Percentiles rank a stretch among this genome's conserved stretches.
These are phyloP conservation scores for Sylvia atricapilla DNA, from an alignment of 2,113 vertebrate genomes.

Conservation along the genomic window DNA sequence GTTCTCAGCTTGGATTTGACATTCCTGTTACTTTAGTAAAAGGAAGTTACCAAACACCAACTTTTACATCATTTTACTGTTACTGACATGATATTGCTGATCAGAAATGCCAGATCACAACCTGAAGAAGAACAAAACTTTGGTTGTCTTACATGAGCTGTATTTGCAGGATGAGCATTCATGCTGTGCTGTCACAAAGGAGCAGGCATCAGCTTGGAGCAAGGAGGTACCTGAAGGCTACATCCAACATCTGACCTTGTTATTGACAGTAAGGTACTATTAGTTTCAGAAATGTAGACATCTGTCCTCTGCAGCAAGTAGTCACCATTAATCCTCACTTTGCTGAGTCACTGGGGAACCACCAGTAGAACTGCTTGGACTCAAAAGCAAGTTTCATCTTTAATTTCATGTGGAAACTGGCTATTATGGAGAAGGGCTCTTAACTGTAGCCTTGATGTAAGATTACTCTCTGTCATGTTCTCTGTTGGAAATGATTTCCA, in stretches of 20 bases:
- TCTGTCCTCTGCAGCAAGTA: neutral
- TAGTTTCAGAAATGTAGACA: neutral
- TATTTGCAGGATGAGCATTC: neutral
- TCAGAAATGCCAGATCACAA: neutral
- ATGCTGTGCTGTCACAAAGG: neutral
- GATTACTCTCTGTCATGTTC: neutral
- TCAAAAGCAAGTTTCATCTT: neutral
- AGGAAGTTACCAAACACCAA: neutral
- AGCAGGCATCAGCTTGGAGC: neutral
- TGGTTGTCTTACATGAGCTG: neutral
- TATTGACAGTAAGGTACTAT: neutral
- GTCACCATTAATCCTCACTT: neutral
- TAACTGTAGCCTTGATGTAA: neutral
- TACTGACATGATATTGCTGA: neutral
- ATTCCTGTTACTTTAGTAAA: neutral
- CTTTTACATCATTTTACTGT: neutral
- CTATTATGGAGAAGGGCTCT: neutral
- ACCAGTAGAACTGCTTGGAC: neutral
- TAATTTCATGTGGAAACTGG: neutral
- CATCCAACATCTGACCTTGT: neutral
- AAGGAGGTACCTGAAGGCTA: neutral
- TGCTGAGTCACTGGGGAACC: neutral
- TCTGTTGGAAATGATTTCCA: neutral
- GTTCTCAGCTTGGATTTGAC: neutral
- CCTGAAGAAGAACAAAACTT: neutral